These are phyloP conservation scores for Dicyrtomina minuta DNA, from an alignment of 2,888 invertebrate genomes.

Conservation along the genomic window DNA sequence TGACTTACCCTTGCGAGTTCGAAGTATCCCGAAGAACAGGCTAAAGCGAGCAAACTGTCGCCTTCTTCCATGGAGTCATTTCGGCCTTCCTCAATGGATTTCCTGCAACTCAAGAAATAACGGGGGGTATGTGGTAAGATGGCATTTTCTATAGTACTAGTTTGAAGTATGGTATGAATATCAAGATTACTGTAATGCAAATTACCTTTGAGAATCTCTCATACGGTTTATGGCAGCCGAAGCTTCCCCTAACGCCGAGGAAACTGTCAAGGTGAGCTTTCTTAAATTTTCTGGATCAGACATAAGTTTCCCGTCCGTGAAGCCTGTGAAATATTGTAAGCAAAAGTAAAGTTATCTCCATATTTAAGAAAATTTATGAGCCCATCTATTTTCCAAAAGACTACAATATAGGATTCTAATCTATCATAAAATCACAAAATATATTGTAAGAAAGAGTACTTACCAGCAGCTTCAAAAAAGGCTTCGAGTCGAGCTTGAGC, in stretches of 20 bases:
- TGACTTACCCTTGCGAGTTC: constrained; percentile 84
- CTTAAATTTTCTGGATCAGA: constrained; percentile 86
- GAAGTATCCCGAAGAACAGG: constrained; percentile 96
- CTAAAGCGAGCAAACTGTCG: constrained; percentile 90
- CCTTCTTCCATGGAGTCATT: constrained; percentile 97
- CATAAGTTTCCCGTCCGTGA: constrained; percentile 74
- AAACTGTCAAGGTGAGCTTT: constrained; percentile 81
- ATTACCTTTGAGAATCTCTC: constrained; percentile 61
- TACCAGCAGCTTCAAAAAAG: constrained; percentile 87
- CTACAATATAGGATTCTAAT: no score
- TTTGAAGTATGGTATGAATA: not conserved
- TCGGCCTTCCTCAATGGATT: constrained; percentile 87
- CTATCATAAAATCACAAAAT: no score
- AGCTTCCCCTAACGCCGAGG: constrained; percentile 94
- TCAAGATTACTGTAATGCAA: constrained; percentile 1
- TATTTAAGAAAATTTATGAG: no score
- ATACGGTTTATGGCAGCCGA: constrained; percentile 94
- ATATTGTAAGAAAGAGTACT: constrained; percentile 43
- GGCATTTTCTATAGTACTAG: constrained; percentile 5
- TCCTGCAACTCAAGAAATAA: constrained; percentile 59
- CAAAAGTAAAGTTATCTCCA: constrained; percentile 5
- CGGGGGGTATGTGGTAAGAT: not conserved
- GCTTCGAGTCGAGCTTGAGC: constrained; percentile 90
- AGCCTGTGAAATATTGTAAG: constrained; percentile 40
- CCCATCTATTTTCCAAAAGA: no score